Percentiles rank a stretch among this genome's conserved stretches.
phyloP scores from a whole-genome alignment of 2,797 vertebrate genomes.

The Esox lucius region DNA sequence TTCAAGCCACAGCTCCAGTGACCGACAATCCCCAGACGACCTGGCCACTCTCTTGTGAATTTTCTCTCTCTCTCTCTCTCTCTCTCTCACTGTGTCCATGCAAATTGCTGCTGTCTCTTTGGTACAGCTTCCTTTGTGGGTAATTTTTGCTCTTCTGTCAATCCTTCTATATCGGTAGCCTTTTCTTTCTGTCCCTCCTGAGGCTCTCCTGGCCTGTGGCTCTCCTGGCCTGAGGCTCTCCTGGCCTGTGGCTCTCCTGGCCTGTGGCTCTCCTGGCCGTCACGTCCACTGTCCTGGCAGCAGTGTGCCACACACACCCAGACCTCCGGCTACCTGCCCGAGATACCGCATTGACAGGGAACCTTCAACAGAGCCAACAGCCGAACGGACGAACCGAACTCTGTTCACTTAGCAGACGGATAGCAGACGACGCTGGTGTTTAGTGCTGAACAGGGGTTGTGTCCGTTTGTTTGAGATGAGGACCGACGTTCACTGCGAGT shows the following conservation, averaged over 20 bases:
- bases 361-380: background rate
- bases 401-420: background rate
- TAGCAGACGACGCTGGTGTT: background rate
- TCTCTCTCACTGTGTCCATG: background rate
- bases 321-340: background rate
- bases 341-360: background rate
- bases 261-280: slow-evolving; percentile 62
- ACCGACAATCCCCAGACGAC: background rate
- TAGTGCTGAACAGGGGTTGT: background rate
- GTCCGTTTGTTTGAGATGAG: background rate
- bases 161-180: slow-evolving; percentile 8
- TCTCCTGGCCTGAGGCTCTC: no score
- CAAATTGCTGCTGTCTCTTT: background rate
- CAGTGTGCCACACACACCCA: background rate
- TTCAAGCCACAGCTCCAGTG: background rate
- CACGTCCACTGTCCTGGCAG: slow-evolving; percentile 51
- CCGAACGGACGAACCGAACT: background rate
- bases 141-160: background rate
- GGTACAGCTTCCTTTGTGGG: background rate
- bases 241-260: background rate
- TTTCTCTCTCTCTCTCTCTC: background rate
- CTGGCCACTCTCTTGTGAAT: background rate
- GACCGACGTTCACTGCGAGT: background rate
- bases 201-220: no score
- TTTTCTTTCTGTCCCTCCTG: background rate